phyloP scores from a whole-genome alignment of 2,888 invertebrate species.

The Bibio marci region DNA sequence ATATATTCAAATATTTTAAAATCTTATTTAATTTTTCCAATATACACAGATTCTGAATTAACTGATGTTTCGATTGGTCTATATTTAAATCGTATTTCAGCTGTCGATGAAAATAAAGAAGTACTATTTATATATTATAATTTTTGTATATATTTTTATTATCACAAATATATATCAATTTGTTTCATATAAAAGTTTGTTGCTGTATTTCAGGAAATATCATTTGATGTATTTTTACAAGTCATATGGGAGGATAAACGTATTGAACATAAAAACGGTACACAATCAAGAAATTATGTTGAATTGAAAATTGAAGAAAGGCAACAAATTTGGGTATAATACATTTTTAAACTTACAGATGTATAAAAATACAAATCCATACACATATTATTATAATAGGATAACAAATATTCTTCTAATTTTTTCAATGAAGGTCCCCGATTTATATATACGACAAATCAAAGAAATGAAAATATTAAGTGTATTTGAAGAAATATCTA shows the following conservation, averaged over 20 bases:
- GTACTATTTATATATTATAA: constrained; percentile 24
- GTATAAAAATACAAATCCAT: not conserved
- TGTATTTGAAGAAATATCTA: constrained; percentile 44
- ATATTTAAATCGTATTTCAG: constrained; percentile 42
- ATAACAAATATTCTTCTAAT: constrained; percentile 1
- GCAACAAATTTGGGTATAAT: constrained; percentile 16
- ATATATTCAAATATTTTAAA: too few relatives aligned
- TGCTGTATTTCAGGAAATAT: constrained; percentile 35
- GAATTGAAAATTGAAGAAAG: constrained; percentile 17
- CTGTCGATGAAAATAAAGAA: constrained; percentile 46
- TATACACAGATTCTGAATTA: constrained; percentile 7
- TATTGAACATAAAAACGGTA: constrained; percentile 19
- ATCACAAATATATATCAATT: too few relatives aligned
- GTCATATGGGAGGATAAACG: constrained; percentile 43
- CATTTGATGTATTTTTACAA: constrained; percentile 44
- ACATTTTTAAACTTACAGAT: not conserved
- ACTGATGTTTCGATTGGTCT: constrained; percentile 41
- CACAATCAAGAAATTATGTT: constrained; percentile 11
- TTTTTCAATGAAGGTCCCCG: constrained; percentile 33
- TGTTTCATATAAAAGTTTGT: constrained; percentile 1
- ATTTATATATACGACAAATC: constrained; percentile 44
- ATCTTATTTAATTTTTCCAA: too few relatives aligned
- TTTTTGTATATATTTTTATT: too few relatives aligned
- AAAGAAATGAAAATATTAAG: constrained; percentile 42
- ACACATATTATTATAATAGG: not conserved